Base-by-base conservation (phyloP, 2,797 vertebrate genomes). In the Pelodytes ibericus region DNA sequence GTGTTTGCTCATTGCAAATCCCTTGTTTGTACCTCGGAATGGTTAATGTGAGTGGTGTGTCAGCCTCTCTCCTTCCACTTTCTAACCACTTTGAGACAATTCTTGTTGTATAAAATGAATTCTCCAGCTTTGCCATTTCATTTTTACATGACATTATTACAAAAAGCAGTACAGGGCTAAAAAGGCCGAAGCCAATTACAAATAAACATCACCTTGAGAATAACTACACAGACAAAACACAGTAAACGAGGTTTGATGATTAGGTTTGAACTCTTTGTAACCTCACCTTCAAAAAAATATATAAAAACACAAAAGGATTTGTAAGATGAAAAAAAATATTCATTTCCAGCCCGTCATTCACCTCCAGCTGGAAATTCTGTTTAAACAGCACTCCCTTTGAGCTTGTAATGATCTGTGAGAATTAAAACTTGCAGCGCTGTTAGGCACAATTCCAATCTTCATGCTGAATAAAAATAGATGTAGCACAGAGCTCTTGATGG, bases 151-250 rank as follows among this genome's bases (percentile, higher is more conserved):
- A 27, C 65, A 39, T 51, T 22, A 68, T 51, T 62, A 75, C 44
- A 70, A 68, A 16, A 68, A 11, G 63, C 65, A 53, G 36, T 49
- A 24, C 44, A 62, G 63, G 70, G 9, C n/a, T 59, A 51, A 62
- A 71, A 58, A 71, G 13, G 33, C 63, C 56, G 41, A 15, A 73
- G 64, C 76, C 71, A 79, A 73, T 79, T 73, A 73, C 61, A 73
- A 79, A 73, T 73, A 73, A 73, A 79, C 64, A 79, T 79, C 66
- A 73, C 76, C 76, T 79, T 57, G 57, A 44, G 70, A 73, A 61
- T 31, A 61, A 56, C 69, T 60, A 29, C 15, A 6, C 30, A 59
- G 60, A 60, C 24, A 44, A 41, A 53, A 57, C 63, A 72, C 33
- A 68, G 69, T 79, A 79, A 79, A 61, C 26, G 26, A 67, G 30